These are phyloP conservation scores for Microcebus murinus DNA, from an alignment of 2,113 vertebrate genomes.

Conservation along the genomic window DNA sequence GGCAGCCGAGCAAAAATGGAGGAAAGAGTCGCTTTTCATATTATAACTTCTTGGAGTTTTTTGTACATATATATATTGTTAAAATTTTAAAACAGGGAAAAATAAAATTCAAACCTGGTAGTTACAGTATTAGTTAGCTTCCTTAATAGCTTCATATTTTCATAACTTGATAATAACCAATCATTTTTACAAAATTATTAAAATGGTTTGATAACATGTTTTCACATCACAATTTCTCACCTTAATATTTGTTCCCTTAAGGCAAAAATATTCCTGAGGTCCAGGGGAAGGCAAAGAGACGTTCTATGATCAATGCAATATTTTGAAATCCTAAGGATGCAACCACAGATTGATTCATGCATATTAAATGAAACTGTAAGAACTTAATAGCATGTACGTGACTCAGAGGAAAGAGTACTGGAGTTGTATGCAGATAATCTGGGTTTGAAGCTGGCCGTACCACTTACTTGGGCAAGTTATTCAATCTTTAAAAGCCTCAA, in stretches of 20 bases:
- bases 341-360: slow-evolving; percentile 62
- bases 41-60: background rate
- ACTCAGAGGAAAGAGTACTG: slow-evolving; percentile 68
- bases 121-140: background rate
- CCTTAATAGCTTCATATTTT: background rate
- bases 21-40: background rate
- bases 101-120: background rate
- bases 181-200: background rate
- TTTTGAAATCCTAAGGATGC: background rate
- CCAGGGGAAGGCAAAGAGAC: slow-evolving; percentile 8
- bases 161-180: background rate
- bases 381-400: slow-evolving; percentile 59
- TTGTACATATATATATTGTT: background rate
- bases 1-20: background rate
- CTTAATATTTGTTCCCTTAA: background rate
- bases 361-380: background rate
- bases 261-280: background rate
- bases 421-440: slow-evolving; percentile 38
- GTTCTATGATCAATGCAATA: background rate
- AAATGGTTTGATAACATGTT: background rate
- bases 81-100: background rate
- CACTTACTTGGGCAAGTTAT: background rate
- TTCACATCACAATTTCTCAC: background rate
- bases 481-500: background rate
- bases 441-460: background rate